phyloP scores from a whole-genome alignment of 2,797 vertebrate species.

The Linurgus olivaceus region DNA sequence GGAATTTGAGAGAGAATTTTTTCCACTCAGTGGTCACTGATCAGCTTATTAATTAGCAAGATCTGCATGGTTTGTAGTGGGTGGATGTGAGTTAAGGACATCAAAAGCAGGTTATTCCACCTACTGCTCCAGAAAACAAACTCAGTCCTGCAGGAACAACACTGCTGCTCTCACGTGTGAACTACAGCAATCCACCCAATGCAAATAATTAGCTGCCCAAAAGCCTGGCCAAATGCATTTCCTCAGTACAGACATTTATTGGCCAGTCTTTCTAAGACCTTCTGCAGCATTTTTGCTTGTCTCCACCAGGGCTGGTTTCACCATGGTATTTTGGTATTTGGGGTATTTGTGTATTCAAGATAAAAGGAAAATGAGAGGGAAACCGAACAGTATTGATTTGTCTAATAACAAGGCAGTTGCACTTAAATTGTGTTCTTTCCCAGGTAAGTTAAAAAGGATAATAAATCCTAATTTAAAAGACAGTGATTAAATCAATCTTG shows the following conservation, averaged over 20 bases:
- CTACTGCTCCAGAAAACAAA: background rate
- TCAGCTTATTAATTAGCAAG: background rate
- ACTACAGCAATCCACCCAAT: background rate
- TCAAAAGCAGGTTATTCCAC: background rate
- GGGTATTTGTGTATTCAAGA: background rate
- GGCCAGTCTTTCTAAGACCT: background rate
- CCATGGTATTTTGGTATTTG: background rate
- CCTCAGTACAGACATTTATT: background rate
- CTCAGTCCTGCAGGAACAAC: background rate
- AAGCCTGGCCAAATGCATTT: background rate
- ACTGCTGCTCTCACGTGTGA: background rate
- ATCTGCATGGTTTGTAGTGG: background rate
- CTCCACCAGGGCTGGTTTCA: background rate
- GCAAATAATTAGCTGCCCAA: background rate
- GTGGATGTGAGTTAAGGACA: background rate
- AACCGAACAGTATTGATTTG: background rate
- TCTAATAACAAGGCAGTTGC: background rate
- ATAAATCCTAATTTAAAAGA: constrained; percentile 1
- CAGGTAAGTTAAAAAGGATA: background rate
- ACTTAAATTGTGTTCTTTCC: background rate
- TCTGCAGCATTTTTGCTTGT: background rate
- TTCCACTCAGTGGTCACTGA: background rate
- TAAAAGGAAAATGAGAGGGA: background rate
- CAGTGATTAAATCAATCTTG: background rate
- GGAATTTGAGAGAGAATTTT: background rate